Base-by-base conservation (phyloP, 1,140 invertebrate species). In the Caerostris darwini region DNA sequence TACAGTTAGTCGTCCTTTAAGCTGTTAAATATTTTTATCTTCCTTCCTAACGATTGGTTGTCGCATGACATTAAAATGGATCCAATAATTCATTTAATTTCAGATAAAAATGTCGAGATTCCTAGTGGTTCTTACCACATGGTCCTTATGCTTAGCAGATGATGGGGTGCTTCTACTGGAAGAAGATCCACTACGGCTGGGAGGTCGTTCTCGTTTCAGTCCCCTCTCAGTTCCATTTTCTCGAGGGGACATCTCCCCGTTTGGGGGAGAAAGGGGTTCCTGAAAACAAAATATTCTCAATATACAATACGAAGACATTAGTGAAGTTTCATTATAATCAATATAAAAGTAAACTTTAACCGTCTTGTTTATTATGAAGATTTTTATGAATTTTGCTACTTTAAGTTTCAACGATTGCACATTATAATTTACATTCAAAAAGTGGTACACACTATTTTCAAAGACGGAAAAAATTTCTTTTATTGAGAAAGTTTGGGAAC, bases 71-170 rank as follows among this genome's bases (percentile, higher is more conserved):
- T n/a, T n/a, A n/a, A n/a, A 34, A 34, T 34, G 34, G 34, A 34
- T 34, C 34, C 34, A 34, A 34, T 34, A 34, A 34, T 34, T 34
- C 34, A 34, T 34, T 34, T 34, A 34, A 34, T 34, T 34, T 34
- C 0, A 34, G 34, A 34, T 34, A 34, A 34, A 34, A 34, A 34
- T 34, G n/a, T 34, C 2, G 34, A 34, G 34, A 34, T 34, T 34
- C 34, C 2, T 34, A 34, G 2, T 34, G 34, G 34, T 5, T 19
- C 85, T 94, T 82, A 94, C 92, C 56, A 94, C 69, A 82, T 94
- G 92, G 97, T 98, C 98, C 97, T 98, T 98, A 96, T 97, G 98
- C 97, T 98, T 99, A 96, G 98, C 85, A n/a, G 92, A 97, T 96
- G 98, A 99, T 95, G 98, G 98, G 95, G 98, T 98, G 95, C 98